phyloP scores from a whole-genome alignment of 2,797 vertebrate genomes.

The Cirrhinus molitorella region DNA sequence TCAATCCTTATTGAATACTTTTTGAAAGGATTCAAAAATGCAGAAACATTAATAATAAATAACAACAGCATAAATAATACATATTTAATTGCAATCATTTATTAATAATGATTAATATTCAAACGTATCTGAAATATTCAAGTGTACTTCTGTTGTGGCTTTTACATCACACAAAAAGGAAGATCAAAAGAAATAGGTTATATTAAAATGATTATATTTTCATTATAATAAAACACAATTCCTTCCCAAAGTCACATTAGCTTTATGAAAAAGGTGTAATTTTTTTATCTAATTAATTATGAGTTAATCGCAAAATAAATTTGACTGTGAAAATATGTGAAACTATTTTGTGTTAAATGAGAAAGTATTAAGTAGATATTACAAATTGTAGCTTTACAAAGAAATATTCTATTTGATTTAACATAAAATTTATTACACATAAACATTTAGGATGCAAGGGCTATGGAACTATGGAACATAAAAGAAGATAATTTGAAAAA shows the following conservation, averaged over 20 bases:
- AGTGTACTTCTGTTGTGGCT: not conserved
- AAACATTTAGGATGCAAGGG: too few species aligned
- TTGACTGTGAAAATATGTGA: too few species aligned
- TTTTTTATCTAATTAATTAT: too few species aligned
- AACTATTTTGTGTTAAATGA: too few species aligned
- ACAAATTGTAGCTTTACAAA: too few species aligned
- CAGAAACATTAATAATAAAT: conserved; percentile 10
- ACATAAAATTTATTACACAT: too few species aligned
- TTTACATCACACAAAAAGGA: not conserved
- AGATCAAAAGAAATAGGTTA: not conserved
- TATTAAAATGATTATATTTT: not conserved
- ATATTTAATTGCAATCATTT: conserved; percentile 4
- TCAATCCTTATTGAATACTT: conserved; percentile 11
- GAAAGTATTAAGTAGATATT: too few species aligned
- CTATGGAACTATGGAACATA: too few species aligned
- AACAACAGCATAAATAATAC: not conserved
- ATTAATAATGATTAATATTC: conserved; percentile 10
- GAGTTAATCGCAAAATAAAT: too few species aligned
- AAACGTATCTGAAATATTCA: conserved; percentile 8
- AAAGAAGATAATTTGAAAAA: too few species aligned
- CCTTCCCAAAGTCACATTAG: not conserved
- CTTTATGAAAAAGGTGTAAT: too few species aligned
- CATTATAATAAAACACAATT: not conserved
- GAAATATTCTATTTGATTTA: too few species aligned
- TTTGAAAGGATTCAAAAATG: not conserved